A percentile compares a stretch with the other conserved stretches of the same genome.
These are phyloP conservation scores for Orbicella faveolata DNA, from an alignment of 64 coral and sea anemone genomes.

Conservation along the genomic window DNA sequence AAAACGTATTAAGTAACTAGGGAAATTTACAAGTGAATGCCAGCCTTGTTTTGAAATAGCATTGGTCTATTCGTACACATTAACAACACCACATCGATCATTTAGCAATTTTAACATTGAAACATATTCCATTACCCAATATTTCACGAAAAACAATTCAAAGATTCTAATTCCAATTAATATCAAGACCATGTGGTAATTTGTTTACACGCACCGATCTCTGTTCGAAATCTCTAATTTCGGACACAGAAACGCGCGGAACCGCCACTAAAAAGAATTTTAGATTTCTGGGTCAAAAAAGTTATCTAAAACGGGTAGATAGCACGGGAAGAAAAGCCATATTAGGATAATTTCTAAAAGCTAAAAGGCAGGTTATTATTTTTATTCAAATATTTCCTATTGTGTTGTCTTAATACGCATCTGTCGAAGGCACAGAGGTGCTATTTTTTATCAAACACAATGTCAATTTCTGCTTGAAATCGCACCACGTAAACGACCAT, in stretches of 20 bases:
- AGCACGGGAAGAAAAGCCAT: constrained; percentile 46
- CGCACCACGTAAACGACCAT: not conserved
- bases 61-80: not conserved
- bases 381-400: constrained; percentile 88
- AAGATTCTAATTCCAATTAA: constrained; percentile 81
- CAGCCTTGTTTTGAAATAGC: constrained; percentile 18
- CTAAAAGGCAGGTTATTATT: constrained; percentile 51
- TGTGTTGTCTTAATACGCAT: constrained; percentile 82
- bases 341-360: constrained; percentile 55
- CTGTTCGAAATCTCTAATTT: not conserved
- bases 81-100: constrained; percentile 22
- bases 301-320: not conserved
- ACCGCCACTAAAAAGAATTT: constrained; percentile 1
- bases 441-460: constrained; percentile 34
- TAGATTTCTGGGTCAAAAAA: not conserved
- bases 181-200: constrained; percentile 91
- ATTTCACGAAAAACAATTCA: constrained; percentile 60
- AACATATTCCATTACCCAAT: constrained; percentile 3
- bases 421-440: constrained; percentile 59
- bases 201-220: constrained; percentile 71
- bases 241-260: not conserved
- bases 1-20: constrained; percentile 47
- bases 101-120: not conserved
- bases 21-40: constrained; percentile 45
- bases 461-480: constrained; percentile 31